These are phyloP conservation scores for Troilus luridus DNA, from an alignment of 2,888 invertebrate species.

Conservation along the genomic window DNA sequence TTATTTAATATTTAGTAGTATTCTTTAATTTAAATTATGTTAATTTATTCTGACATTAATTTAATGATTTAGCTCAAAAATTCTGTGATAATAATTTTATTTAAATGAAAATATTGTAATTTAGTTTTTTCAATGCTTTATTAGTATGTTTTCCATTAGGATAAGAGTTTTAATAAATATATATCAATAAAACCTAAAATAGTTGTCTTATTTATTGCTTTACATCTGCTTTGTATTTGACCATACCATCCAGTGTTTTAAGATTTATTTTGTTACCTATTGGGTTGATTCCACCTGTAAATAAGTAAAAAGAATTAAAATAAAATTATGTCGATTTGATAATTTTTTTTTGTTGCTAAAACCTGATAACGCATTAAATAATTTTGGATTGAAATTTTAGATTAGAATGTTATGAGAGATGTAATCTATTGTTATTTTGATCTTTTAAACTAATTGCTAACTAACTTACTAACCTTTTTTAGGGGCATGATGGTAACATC, in stretches of 20 bases:
- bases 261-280: background rate
- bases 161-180: background rate
- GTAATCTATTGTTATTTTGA: background rate
- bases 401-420: background rate
- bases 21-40: background rate
- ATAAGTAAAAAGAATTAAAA: background rate
- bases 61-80: background rate
- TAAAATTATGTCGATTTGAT: background rate
- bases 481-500: conserved; percentile 99
- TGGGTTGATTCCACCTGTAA: background rate
- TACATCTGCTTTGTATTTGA: background rate
- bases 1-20: background rate
- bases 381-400: background rate
- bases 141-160: background rate
- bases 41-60: background rate
- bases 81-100: background rate
- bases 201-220: background rate
- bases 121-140: background rate
- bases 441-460: conserved; percentile 5
- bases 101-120: background rate
- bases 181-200: background rate
- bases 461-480: conserved; percentile 61
- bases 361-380: background rate
- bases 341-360: background rate
- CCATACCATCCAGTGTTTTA: background rate